Percentiles rank a stretch among this genome's conserved stretches.
Evolutionary conservation across 2,113 vertebrate genomes (phyloP).

Genomic region (Colaptes auratus): DNA sequence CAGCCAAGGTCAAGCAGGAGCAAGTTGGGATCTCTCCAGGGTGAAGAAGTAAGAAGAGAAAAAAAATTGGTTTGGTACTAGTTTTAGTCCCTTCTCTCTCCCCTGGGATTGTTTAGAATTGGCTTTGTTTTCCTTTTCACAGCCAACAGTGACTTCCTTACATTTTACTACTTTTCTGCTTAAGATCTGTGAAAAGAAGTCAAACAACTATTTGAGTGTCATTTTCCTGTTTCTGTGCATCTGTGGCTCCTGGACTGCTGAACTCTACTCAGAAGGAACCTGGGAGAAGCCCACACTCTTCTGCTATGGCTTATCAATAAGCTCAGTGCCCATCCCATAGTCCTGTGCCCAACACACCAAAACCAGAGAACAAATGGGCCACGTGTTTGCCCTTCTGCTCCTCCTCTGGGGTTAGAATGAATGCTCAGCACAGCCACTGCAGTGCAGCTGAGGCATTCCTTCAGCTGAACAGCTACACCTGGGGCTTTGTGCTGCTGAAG

Average conservation of each 20-base stretch:
- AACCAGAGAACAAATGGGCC: background rate
- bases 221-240: background rate
- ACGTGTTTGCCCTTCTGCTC: background rate
- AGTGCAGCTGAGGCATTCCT: background rate
- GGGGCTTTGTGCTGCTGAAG: background rate
- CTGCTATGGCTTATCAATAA: no score
- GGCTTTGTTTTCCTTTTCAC: no score
- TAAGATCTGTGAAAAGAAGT: background rate
- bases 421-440: background rate
- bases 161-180: no score
- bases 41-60: no score
- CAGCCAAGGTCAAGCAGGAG: no score
- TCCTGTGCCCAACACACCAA: background rate
- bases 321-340: background rate
- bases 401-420: background rate
- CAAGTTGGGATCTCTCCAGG: no score
- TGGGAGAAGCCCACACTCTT: background rate
- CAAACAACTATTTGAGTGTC: background rate
- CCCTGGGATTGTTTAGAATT: no score
- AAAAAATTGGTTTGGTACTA: no score
- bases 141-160: no score
- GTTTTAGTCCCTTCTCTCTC: no score
- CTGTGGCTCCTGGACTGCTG: background rate
- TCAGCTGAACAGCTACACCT: background rate
- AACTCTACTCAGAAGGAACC: no score